These are phyloP conservation scores for Lissonota sp. DNA, from an alignment of 2,888 invertebrate species.

Conservation along the genomic window DNA sequence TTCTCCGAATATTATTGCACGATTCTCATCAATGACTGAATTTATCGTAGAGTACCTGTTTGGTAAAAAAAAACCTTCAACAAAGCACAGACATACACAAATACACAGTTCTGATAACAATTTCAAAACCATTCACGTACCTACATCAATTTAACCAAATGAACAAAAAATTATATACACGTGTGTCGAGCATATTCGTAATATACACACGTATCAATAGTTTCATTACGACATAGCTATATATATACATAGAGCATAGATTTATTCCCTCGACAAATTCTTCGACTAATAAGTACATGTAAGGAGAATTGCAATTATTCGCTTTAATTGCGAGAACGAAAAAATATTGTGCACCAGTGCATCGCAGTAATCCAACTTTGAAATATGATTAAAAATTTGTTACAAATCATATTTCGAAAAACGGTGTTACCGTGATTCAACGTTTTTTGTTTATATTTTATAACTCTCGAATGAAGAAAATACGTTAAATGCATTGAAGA, in stretches of 20 bases:
- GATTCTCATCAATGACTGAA: slow-evolving; percentile 60
- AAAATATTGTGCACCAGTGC: neutral
- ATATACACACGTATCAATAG: slow-evolving; percentile 31
- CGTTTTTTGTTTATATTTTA: too few species aligned
- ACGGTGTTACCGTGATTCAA: too few species aligned
- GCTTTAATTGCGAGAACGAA: neutral
- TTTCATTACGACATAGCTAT: slow-evolving; percentile 27
- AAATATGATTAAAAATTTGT: too few species aligned
- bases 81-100: neutral
- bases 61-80: slow-evolving; percentile 25
- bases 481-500: too few species aligned
- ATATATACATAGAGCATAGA: slow-evolving; percentile 33
- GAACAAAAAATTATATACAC: slow-evolving; percentile 45
- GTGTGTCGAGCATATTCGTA: slow-evolving; percentile 44
- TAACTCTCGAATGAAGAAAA: too few species aligned
- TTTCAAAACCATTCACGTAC: slow-evolving; percentile 36
- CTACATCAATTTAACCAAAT: slow-evolving; percentile 60
- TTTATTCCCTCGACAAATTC: slow-evolving; percentile 31
- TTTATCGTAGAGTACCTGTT: slow-evolving; percentile 51
- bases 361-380: too few species aligned
- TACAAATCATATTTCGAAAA: too few species aligned
- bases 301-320: neutral
- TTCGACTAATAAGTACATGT: neutral
- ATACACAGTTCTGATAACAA: neutral
- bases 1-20: slow-evolving; percentile 29